Conservation (phyloP, 2,888 invertebrate genomes). For the Lumbricus terrestris region DNA sequence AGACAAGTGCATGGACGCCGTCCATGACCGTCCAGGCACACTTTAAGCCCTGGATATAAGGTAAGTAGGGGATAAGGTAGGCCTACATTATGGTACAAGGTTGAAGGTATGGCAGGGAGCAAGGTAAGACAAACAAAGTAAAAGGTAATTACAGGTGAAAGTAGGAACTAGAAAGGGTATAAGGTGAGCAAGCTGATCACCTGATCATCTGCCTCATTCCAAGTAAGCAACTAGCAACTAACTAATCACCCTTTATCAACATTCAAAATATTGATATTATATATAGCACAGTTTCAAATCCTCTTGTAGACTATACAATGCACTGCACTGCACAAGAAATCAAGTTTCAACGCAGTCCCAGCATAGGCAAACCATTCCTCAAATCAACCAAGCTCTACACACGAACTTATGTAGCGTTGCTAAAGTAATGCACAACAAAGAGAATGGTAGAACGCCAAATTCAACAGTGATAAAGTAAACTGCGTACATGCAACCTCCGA, state of each 20-base stretch:
- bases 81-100: too few relatives aligned
- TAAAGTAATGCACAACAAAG: not conserved
- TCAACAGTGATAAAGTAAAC: not conserved
- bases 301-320: not conserved
- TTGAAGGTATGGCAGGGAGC: too few relatives aligned
- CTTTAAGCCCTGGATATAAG: too few relatives aligned
- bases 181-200: not conserved
- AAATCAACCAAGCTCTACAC: not conserved
- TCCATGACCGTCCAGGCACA: too few relatives aligned
- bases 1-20: too few relatives aligned
- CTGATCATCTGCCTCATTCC: not conserved
- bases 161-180: too few relatives aligned
- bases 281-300: not conserved
- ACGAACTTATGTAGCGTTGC: not conserved
- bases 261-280: not conserved
- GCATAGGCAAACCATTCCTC: not conserved
- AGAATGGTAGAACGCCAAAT: not conserved
- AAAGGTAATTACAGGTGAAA: too few relatives aligned
- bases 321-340: not conserved
- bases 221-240: too few relatives aligned
- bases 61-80: too few relatives aligned
- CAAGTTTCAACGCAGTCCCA: not conserved
- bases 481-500: not conserved
- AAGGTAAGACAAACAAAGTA: too few relatives aligned
- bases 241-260: too few relatives aligned